A percentile compares a stretch with the other conserved stretches of the same genome.
These are phyloP conservation scores for Brachionus calyciflorus DNA, from an alignment of 1,140 invertebrate species.

Conservation along the genomic window DNA sequence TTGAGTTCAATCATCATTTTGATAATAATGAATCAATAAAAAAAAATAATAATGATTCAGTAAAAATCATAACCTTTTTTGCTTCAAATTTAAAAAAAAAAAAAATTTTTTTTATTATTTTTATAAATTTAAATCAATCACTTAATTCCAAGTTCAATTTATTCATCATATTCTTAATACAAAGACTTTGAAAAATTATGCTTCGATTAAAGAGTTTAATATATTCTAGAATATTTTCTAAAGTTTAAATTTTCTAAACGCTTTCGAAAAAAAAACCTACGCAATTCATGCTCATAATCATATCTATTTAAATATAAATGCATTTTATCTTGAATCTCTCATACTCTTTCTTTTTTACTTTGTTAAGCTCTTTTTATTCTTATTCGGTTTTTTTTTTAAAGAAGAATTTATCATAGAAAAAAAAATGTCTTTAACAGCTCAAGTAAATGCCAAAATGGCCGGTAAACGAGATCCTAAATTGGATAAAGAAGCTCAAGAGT, in stretches of 20 bases:
- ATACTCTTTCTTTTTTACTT: slow-evolving; percentile 8
- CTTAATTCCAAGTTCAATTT: slow-evolving; percentile 20
- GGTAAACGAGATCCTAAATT: slow-evolving; percentile 67
- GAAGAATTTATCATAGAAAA: neutral
- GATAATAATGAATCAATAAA: too few relatives aligned
- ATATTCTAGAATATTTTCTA: slow-evolving; percentile 28
- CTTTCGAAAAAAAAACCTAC: slow-evolving; percentile 14
- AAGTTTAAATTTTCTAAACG: too few relatives aligned
- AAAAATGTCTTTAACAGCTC: slow-evolving; percentile 43
- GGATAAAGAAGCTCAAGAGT: slow-evolving; percentile 80
- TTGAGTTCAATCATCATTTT: too few relatives aligned
- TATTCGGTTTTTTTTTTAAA: too few relatives aligned
- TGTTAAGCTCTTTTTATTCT: too few relatives aligned
- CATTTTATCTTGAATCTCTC: slow-evolving; percentile 12
- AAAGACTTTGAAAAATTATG: neutral
- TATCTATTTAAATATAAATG: slow-evolving; percentile 11
- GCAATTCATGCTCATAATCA: neutral
- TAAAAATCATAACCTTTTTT: too few relatives aligned
- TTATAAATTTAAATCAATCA: neutral
- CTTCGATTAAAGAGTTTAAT: slow-evolving; percentile 2
- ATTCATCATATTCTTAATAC: neutral
- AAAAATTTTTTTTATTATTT: neutral
- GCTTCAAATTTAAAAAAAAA: neutral
- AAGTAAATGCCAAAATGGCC: slow-evolving; percentile 46
- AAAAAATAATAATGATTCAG: slow-evolving; percentile 3